Evolutionary conservation across 2,888 invertebrate genomes (phyloP).

Genomic region (Omphaloscelis lunosa): DNA sequence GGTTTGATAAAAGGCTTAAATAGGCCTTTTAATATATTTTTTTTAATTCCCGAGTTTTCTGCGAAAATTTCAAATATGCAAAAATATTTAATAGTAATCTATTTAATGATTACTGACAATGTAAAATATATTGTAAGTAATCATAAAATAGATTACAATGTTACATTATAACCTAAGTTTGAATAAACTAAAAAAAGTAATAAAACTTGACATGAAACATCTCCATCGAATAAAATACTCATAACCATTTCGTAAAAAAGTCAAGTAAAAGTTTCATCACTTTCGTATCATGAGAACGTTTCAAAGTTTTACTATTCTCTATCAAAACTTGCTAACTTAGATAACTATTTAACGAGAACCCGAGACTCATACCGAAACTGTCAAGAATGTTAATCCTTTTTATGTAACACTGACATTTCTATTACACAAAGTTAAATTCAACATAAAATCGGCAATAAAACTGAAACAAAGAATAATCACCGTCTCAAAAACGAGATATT

Average conservation of each 20-base stretch:
- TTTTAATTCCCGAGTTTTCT: not conserved
- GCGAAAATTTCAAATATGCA: too few species aligned
- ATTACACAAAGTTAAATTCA: conserved; percentile 32
- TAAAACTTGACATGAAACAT: not conserved
- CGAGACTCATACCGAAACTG: conserved; percentile 28
- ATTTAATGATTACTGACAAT: not conserved
- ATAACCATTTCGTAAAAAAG: conserved; percentile 48
- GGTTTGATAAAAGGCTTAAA: not conserved
- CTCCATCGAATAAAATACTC: conserved; percentile 25
- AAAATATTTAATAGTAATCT: not conserved
- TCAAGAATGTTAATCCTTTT: conserved; percentile 42
- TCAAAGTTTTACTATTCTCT: conserved; percentile 44
- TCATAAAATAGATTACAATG: not conserved
- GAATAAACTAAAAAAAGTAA: not conserved
- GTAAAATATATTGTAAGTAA: too few species aligned
- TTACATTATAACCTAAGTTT: not conserved
- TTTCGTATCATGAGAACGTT: conserved; percentile 39
- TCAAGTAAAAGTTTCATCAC: conserved; percentile 44
- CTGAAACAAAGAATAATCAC: conserved; percentile 18
- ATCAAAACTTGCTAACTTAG: conserved; percentile 57
- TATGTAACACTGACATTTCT: conserved; percentile 31
- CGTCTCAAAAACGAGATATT: conserved; percentile 12
- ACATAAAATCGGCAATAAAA: conserved; percentile 27
- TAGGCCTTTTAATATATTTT: not conserved
- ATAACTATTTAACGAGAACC: conserved; percentile 44